Percentiles rank a stretch among this genome's conserved stretches.
Conservation (phyloP, 2,113 vertebrate species). For the Neogale vison region DNA sequence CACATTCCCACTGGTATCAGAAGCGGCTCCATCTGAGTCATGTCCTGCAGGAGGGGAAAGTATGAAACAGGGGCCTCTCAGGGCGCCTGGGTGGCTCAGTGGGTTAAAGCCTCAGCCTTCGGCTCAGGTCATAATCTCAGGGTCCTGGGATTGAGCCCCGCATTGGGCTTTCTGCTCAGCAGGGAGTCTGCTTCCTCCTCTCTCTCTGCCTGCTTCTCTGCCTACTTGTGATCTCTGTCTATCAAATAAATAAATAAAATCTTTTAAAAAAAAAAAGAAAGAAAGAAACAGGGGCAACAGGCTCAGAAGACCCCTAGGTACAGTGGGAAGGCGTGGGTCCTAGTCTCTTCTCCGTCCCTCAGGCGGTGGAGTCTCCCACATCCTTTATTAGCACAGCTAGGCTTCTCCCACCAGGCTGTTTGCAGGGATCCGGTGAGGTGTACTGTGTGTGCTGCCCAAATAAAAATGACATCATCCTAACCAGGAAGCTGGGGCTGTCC, state of each 20-base stretch:
- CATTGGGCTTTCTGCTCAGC: too few relatives aligned
- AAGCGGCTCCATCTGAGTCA: not conserved
- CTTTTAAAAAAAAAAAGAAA: too few relatives aligned
- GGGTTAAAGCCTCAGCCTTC: too few relatives aligned
- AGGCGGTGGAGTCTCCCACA: not conserved
- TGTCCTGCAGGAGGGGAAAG: not conserved
- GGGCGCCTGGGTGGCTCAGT: too few relatives aligned
- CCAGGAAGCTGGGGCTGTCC: not conserved
- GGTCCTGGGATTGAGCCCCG: too few relatives aligned
- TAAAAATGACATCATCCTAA: not conserved
- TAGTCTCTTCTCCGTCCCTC: not conserved
- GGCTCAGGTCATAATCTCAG: too few relatives aligned
- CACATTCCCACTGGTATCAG: too few relatives aligned
- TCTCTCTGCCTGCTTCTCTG: too few relatives aligned
- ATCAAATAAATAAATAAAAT: too few relatives aligned
- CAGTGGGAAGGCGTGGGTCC: not conserved
- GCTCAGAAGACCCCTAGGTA: too few relatives aligned
- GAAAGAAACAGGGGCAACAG: not conserved
- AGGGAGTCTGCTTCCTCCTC: too few relatives aligned
- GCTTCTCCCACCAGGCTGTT: not conserved
- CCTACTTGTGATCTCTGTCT: too few relatives aligned
- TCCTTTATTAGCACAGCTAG: not conserved
- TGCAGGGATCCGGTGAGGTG: not conserved
- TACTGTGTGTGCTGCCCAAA: rapidly evolving
- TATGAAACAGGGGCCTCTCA: not conserved